Conservation (phyloP, 2,113 vertebrate species). For the Lophotis ruficrista region DNA sequence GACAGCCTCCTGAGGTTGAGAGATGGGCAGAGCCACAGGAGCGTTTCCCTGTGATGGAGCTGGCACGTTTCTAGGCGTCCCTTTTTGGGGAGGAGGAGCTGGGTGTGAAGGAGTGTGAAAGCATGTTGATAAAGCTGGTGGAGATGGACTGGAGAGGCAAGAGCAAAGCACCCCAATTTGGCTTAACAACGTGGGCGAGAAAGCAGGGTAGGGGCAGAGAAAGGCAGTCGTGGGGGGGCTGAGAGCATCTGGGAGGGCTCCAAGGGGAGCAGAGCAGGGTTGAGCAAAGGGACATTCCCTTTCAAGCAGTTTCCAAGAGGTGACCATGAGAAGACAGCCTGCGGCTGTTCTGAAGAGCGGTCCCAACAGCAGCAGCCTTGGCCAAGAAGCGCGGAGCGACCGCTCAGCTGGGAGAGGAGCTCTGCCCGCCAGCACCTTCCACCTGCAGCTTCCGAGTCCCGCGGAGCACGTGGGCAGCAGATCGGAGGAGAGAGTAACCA, state of each 20-base stretch:
- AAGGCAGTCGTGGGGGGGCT: fast-evolving
- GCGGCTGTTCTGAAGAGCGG: neutral
- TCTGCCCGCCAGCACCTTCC: neutral
- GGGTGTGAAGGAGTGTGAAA: fast-evolving
- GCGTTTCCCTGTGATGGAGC: fast-evolving
- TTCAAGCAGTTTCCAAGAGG: neutral
- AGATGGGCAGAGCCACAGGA: neutral
- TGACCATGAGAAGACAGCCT: neutral
- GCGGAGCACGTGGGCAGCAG: neutral
- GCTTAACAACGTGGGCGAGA: neutral
- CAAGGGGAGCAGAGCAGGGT: neutral
- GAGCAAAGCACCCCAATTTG: neutral
- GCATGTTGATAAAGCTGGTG: neutral
- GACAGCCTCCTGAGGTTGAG: neutral
- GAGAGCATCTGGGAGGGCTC: neutral
- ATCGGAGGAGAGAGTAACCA: neutral
- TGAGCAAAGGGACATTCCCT: neutral
- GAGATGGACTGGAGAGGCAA: neutral
- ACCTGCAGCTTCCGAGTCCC: neutral
- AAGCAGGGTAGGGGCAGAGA: neutral
- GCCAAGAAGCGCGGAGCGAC: fast-evolving
- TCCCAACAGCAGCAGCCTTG: neutral
- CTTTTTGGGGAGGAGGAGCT: neutral
- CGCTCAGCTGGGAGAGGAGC: neutral
- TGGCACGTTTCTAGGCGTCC: fast-evolving